These are phyloP conservation scores for Timema podura DNA, from an alignment of 2,888 invertebrate species.

Conservation along the genomic window DNA sequence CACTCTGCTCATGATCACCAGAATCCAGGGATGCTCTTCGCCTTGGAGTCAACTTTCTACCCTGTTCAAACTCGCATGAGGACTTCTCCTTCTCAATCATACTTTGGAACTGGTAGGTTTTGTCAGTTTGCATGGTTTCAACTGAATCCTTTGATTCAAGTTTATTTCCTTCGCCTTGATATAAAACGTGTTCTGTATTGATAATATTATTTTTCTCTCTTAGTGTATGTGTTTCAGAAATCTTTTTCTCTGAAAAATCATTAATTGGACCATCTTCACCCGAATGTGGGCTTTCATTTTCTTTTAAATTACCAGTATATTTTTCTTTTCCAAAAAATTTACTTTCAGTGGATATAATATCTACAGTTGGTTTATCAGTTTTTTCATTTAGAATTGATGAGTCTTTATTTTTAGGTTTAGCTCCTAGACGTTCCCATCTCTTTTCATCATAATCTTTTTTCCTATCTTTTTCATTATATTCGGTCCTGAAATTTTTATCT, in stretches of 20 bases:
- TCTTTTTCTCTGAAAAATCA: too few species aligned
- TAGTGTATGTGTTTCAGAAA: too few species aligned
- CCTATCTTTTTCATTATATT: conserved; percentile 17
- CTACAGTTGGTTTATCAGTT: not conserved
- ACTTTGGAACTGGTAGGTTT: not conserved
- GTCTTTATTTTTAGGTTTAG: conserved; percentile 23
- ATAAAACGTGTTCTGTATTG: too few species aligned
- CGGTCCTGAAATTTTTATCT: not conserved
- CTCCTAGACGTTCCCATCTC: conserved; percentile 25
- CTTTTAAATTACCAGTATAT: too few species aligned
- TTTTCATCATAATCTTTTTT: conserved; percentile 18
- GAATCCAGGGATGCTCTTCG: conserved; percentile 28
- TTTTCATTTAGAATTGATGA: conserved; percentile 1
- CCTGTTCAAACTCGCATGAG: too few species aligned
- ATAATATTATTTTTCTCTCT: too few species aligned
- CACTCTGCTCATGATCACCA: conserved; percentile 17
- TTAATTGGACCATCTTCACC: too few species aligned
- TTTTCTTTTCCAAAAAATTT: too few species aligned
- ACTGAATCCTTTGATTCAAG: not conserved
- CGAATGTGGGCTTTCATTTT: too few species aligned
- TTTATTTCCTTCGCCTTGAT: conserved; percentile 3
- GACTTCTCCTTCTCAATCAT: too few species aligned
- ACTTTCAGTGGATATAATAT: too few species aligned
- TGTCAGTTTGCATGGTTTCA: not conserved
- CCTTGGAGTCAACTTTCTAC: conserved; percentile 16